Conservation (phyloP, 2,113 vertebrate species). For the Anhinga rufa region DNA sequence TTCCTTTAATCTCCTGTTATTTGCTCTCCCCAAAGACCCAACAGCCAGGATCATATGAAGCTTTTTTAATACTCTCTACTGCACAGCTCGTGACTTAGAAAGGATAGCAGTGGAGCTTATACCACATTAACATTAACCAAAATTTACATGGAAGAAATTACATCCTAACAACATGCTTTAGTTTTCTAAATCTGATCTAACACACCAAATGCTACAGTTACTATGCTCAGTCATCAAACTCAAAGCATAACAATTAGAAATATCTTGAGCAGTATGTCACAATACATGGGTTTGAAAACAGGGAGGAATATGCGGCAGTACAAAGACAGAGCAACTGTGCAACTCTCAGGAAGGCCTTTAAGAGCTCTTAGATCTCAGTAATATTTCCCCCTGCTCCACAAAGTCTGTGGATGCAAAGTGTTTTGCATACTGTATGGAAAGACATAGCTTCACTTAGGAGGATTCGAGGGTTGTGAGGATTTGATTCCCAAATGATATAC, state of each 20-base stretch:
- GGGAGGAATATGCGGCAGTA: neutral
- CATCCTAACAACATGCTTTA: neutral
- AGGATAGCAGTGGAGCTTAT: neutral
- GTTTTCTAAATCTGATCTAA: neutral
- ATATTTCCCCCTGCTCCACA: neutral
- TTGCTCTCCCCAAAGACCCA: slow-evolving; percentile 37
- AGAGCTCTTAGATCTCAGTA: neutral
- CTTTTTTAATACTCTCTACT: slow-evolving; percentile 5
- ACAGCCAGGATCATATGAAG: slow-evolving; percentile 22
- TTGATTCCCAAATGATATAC: neutral
- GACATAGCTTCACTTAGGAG: neutral
- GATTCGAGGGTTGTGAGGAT: neutral
- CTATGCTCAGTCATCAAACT: neutral
- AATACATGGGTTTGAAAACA: neutral
- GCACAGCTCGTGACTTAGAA: neutral
- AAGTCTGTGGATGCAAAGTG: neutral
- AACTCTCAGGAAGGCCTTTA: neutral
- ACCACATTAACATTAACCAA: slow-evolving; percentile 34
- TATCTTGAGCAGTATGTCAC: neutral
- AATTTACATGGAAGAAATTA: slow-evolving; percentile 18
- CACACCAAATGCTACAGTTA: neutral
- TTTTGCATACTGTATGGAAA: neutral
- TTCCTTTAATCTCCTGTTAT: slow-evolving; percentile 15
- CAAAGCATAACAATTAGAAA: neutral
- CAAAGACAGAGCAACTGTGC: neutral